These are phyloP conservation scores for Hippocampus kuda DNA, from an alignment of 2,797 vertebrate species.

Conservation along the genomic window DNA sequence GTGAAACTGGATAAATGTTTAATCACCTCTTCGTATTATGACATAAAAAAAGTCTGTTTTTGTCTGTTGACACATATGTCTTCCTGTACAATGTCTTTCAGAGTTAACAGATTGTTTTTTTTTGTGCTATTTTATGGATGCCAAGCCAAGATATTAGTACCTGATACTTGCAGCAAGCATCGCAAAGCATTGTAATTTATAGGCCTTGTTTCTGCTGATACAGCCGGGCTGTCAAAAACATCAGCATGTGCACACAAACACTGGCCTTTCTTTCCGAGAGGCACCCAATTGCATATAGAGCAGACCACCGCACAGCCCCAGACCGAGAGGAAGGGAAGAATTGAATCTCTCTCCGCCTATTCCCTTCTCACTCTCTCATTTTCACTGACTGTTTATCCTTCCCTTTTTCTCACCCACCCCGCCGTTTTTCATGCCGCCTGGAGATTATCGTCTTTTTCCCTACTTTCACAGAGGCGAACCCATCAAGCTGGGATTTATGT, in stretches of 20 bases:
- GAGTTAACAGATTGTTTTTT: conserved; percentile 15
- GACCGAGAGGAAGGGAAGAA: conserved; percentile 19
- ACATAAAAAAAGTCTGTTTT: neutral
- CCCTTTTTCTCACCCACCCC: conserved; percentile 24
- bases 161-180: conserved; percentile 49
- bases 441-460: conserved; percentile 52
- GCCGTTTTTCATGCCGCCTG: conserved; percentile 35
- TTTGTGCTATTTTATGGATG: conserved; percentile 27
- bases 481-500: conserved; percentile 49
- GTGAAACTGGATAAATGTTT: too few relatives aligned
- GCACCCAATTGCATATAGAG: conserved; percentile 46
- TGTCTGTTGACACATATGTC: conserved; percentile 19
- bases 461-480: conserved; percentile 33
- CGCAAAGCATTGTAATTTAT: conserved; percentile 64
- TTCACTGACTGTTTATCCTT: conserved; percentile 37
- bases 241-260: conserved; percentile 57
- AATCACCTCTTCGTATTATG: too few relatives aligned
- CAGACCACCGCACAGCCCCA: conserved; percentile 28
- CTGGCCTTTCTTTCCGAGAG: conserved; percentile 37
- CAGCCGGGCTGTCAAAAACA: conserved; percentile 66
- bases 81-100: conserved; percentile 10
- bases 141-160: conserved; percentile 51
- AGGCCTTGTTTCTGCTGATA: conserved; percentile 65
- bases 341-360: conserved; percentile 18
- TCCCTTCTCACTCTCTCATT: conserved; percentile 15